Conservation (phyloP, 1,140 invertebrate genomes). For the Drosophila chauvacae region DNA sequence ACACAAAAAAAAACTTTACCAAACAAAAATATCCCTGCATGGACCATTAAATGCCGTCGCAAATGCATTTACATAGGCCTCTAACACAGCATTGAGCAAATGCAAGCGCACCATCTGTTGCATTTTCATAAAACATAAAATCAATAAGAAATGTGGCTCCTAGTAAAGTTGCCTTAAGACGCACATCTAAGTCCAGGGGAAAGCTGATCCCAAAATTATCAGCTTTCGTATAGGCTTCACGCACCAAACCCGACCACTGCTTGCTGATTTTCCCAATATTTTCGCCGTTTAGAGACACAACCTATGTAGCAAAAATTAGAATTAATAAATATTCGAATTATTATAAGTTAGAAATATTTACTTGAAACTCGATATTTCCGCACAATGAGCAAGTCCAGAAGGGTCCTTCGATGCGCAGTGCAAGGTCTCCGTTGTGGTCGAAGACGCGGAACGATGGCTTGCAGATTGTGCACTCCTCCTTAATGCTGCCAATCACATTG, state of each 20-base stretch:
- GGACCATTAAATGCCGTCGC: neutral
- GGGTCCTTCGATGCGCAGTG: conserved; percentile 93
- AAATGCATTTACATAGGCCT: neutral
- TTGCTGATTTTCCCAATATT: conserved; percentile 91
- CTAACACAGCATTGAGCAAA: neutral
- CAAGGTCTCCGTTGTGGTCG: conserved; percentile 90
- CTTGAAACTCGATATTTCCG: conserved; percentile 91
- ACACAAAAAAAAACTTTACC: neutral
- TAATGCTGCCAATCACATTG: conserved; percentile 90
- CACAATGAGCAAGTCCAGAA: conserved; percentile 92
- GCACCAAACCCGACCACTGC: conserved; percentile 89
- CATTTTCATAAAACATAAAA: conserved; percentile 90
- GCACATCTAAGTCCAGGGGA: conserved; percentile 91
- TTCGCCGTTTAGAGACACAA: conserved; percentile 88
- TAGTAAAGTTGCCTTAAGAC: conserved; percentile 92
- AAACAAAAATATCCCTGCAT: neutral
- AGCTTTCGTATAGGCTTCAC: conserved; percentile 90
- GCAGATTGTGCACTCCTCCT: conserved; percentile 94
- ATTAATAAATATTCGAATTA: neutral
- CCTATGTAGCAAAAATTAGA: conserved; percentile 74
- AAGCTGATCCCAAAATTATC: conserved; percentile 92
- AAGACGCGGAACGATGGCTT: conserved; percentile 91
- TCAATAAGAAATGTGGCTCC: conserved; percentile 90
- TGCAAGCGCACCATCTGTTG: conserved; percentile 32
- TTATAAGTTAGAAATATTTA: conserved; percentile 59